phyloP scores from a whole-genome alignment of 2,888 invertebrate genomes.

The Apamea epomidion region DNA sequence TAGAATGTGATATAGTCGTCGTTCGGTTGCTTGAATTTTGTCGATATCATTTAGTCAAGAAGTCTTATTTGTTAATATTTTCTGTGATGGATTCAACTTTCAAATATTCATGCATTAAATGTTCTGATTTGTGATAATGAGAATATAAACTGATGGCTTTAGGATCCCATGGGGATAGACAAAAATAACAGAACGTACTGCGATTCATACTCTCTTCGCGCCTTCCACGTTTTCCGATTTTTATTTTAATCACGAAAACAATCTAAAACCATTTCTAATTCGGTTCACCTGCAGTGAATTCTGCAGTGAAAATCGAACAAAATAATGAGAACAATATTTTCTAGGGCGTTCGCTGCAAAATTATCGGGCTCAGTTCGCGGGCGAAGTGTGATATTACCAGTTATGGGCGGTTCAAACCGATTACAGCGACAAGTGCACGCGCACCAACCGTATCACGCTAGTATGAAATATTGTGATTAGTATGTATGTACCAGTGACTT shows the following conservation, averaged over 20 bases:
- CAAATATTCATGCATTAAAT: background rate
- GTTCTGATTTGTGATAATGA: background rate
- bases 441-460: conserved; percentile 63
- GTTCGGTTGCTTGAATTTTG: background rate
- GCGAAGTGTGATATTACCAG: conserved; percentile 78
- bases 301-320: conserved; percentile 64
- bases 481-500: conserved; percentile 29
- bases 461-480: conserved; percentile 63
- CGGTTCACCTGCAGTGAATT: conserved; percentile 55
- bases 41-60: background rate
- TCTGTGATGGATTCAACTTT: no score
- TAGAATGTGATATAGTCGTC: background rate
- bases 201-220: background rate
- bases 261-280: conserved; percentile 36
- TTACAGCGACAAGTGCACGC: conserved; percentile 72
- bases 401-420: conserved; percentile 72
- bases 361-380: conserved; percentile 69
- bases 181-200: background rate
- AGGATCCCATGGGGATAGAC: background rate
- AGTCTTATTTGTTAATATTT: background rate
- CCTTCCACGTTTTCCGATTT: no score
- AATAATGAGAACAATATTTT: conserved; percentile 70
- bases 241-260: conserved; percentile 12
- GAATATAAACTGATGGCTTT: background rate
- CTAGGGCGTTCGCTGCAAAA: conserved; percentile 70